Evolutionary conservation across 2,888 invertebrate species (phyloP).

Genomic region (Catocala nupta): DNA sequence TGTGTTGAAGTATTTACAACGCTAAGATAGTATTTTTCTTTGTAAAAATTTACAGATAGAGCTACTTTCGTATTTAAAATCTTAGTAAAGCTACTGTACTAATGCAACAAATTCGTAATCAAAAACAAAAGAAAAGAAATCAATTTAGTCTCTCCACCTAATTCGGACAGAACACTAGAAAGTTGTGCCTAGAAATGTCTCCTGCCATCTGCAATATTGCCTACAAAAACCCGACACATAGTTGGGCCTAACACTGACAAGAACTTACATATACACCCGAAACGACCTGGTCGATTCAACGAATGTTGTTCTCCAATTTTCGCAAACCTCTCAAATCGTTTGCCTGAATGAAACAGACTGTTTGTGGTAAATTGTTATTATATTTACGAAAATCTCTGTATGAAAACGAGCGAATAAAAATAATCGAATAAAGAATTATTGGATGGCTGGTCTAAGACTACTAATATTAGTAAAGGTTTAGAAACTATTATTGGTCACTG

Average conservation of each 20-base stretch:
- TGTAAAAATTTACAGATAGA: too few relatives aligned
- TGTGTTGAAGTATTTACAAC: too few relatives aligned
- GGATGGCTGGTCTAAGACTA: not conserved
- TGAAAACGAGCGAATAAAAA: not conserved
- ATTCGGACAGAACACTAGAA: not conserved
- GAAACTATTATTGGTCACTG: not conserved
- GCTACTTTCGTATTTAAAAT: too few relatives aligned
- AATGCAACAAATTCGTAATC: not conserved
- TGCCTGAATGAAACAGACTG: conserved; percentile 27
- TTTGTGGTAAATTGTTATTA: conserved; percentile 44
- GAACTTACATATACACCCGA: not conserved
- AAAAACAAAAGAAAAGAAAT: not conserved
- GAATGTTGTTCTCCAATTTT: conserved; percentile 12
- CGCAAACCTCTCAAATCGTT: conserved; percentile 25
- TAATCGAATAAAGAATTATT: conserved; percentile 1
- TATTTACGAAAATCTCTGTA: too few relatives aligned
- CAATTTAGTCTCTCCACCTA: not conserved
- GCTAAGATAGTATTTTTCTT: too few relatives aligned
- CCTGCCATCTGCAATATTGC: not conserved
- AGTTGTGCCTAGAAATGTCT: not conserved
- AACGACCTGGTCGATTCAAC: not conserved
- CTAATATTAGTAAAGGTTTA: too few relatives aligned
- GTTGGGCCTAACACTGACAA: not conserved
- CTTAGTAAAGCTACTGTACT: too few relatives aligned
- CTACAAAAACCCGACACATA: not conserved